Base-by-base conservation (phyloP, 1,140 invertebrate genomes). In the Caenorhabditis brenneri region DNA sequence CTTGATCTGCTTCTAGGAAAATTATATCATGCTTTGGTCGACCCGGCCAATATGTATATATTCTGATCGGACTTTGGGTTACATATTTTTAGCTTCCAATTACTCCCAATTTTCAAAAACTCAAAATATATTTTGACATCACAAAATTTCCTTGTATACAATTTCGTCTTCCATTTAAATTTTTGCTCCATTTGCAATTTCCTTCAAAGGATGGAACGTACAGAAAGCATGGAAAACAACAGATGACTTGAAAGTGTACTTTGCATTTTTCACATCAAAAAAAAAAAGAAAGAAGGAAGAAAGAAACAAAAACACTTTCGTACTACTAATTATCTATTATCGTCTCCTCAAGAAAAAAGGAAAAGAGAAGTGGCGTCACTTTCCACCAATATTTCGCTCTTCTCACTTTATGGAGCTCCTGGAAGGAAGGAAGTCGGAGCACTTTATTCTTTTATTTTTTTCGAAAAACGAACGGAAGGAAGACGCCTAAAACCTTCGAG, bases 311-410 rank as follows among this genome's bases (percentile, higher is more conserved):
- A 39, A 74, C 65, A 74, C 7, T 74, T 74, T 15, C 4, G 27
- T 46, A 42, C 65, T 74, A 74, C 65, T 74, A 74, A 74, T 74
- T 74, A 74, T 74, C 36, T 39, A 65, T 65, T 65, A 65, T 65
- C 65, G 33, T 46, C n/a, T 24, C 19, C 29, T 27, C 9, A 29
- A 22, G 29, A n/a, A 74, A 1, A 22, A 24, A 74, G 42, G 53
- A 51, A 51, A 19, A 22, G 16, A 65, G 31, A 42, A 74, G 36
- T 74, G 65, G 65, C 65, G 65, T 74, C 65, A 74, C 36, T 74
- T 74, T 42, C 19, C 65, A 39, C 65, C 36, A 74, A 74, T 74
- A 74, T 74, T 42, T 36, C 27, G 27, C 12, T 36, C 3, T n/a
- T 19, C 9, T 74, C 36, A 42, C 29, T 74, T 42, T 33, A 31